A percentile compares a stretch with the other conserved stretches of the same genome.
phyloP scores from a whole-genome alignment of 2,797 vertebrate species.

The Oreochromis grahami region DNA sequence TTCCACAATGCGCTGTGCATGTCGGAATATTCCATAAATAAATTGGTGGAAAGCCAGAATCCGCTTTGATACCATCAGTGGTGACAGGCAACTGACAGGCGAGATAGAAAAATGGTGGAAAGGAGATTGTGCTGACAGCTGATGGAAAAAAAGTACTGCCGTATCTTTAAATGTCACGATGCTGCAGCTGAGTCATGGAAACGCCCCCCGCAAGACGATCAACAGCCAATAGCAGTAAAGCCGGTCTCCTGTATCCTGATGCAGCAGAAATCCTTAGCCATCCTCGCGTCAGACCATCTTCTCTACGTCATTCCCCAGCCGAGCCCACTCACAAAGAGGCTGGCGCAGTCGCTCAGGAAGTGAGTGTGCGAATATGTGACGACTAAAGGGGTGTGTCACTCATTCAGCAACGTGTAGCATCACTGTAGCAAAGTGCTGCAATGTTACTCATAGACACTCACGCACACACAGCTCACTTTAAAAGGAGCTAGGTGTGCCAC shows the following conservation, averaged over 20 bases:
- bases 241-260: conserved; percentile 59
- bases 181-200: conserved; percentile 69
- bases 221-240: conserved; percentile 56
- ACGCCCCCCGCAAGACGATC: background rate
- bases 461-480: background rate
- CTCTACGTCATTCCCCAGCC: conserved; percentile 25
- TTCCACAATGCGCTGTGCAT: background rate
- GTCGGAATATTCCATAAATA: background rate
- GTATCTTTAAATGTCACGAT: conserved; percentile 31
- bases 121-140: conserved; percentile 21
- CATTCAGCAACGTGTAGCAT: conserved; percentile 49
- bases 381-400: conserved; percentile 59
- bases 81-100: background rate
- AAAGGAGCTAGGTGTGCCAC: background rate
- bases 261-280: conserved; percentile 62
- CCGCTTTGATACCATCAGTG: background rate
- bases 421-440: conserved; percentile 56
- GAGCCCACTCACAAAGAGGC: conserved; percentile 12
- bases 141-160: background rate
- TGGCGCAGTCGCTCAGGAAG: conserved; percentile 42
- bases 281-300: conserved; percentile 17
- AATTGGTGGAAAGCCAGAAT: background rate
- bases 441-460: conserved; percentile 27
- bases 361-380: conserved; percentile 35
- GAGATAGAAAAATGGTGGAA: background rate